These are phyloP conservation scores for Urocolius indicus DNA, from an alignment of 2,113 vertebrate genomes.

Conservation along the genomic window DNA sequence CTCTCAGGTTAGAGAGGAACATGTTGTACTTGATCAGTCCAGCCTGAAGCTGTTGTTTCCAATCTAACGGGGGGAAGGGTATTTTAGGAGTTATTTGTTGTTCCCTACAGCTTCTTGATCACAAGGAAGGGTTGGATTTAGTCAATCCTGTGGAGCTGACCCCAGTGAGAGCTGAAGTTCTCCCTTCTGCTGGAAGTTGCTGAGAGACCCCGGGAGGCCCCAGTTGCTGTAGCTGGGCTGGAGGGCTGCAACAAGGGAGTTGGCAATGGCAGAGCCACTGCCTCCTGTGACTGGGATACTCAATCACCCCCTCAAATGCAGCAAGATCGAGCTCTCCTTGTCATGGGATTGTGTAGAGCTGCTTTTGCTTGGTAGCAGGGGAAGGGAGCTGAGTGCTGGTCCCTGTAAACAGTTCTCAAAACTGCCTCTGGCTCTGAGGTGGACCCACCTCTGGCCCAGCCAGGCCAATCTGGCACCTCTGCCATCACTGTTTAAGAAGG, in stretches of 20 bases:
- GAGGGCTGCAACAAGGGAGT: fast-evolving
- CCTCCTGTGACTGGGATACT: neutral
- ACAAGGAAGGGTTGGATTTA: neutral
- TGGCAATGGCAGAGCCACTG: neutral
- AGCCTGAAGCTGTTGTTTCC: neutral
- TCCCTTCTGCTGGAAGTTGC: neutral
- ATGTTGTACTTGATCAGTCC: neutral
- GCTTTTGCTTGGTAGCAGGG: too few species aligned
- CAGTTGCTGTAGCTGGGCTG: neutral
- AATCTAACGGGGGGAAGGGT: neutral
- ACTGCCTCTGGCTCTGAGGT: too few species aligned
- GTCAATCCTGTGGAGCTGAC: neutral
- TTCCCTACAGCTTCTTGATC: neutral
- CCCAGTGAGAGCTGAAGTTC: neutral
- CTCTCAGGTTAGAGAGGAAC: neutral
- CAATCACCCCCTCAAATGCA: neutral
- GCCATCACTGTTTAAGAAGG: too few species aligned
- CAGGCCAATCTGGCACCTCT: too few species aligned
- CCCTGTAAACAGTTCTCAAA: too few species aligned
- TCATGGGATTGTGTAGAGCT: too few species aligned
- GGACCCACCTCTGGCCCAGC: too few species aligned
- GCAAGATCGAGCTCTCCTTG: too few species aligned
- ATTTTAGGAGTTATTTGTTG: neutral
- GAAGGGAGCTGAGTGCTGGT: too few species aligned
- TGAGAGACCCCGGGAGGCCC: too few species aligned